Conservation (phyloP, 2,797 vertebrate genomes). For the Amblyraja radiata region DNA sequence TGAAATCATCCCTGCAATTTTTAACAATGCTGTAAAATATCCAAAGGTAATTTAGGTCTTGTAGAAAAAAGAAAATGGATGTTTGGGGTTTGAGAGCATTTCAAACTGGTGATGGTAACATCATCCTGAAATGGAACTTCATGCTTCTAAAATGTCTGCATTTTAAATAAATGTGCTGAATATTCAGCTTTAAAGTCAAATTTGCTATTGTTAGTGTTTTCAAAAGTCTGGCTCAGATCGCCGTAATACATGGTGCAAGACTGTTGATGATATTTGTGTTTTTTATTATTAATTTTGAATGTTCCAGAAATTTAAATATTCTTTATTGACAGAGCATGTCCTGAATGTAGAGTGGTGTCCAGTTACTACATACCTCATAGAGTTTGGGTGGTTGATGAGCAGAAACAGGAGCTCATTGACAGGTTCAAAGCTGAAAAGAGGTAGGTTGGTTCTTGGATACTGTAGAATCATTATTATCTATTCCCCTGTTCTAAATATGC, state of each 20-base stretch:
- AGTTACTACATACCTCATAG: constrained; percentile 77
- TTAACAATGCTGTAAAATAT: neutral
- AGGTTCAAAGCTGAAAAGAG: constrained; percentile 71
- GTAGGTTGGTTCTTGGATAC: constrained; percentile 48
- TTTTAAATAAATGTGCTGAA: neutral
- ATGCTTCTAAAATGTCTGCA: neutral
- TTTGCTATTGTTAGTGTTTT: neutral
- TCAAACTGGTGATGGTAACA: neutral
- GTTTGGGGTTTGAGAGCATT: neutral
- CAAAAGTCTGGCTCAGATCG: neutral
- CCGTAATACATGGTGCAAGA: accelerated
- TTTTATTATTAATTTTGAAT: neutral
- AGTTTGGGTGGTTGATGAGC: constrained; percentile 70
- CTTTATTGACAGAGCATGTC: constrained; percentile 64
- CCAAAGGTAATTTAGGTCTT: neutral
- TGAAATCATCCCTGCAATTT: neutral
- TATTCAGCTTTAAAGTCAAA: neutral
- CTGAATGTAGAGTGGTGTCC: constrained; percentile 76
- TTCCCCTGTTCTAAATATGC: neutral
- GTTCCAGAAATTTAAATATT: neutral
- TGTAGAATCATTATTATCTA: neutral
- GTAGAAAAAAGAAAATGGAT: neutral
- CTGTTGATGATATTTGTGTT: neutral
- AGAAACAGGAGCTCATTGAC: constrained; percentile 68
- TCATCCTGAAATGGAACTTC: neutral